A percentile compares a stretch with the other conserved stretches of the same genome.
These are phyloP conservation scores for Rhorus exstirpatorius DNA, from an alignment of 2,888 invertebrate genomes.

Conservation along the genomic window DNA sequence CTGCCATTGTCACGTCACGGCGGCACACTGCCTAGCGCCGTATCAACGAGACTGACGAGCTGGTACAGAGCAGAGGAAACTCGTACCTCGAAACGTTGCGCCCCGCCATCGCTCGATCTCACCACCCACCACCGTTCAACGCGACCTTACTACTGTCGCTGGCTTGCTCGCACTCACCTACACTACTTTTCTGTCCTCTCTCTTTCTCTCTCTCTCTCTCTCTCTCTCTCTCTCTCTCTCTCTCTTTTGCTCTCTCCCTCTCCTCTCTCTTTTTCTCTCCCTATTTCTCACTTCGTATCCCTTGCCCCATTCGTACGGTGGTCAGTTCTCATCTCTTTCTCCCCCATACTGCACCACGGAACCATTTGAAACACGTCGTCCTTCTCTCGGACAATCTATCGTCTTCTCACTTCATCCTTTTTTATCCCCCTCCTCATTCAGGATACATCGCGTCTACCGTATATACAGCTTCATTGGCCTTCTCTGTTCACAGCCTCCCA, in stretches of 20 bases:
- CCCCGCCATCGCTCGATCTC: conserved; percentile 64
- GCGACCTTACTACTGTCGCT: conserved; percentile 59
- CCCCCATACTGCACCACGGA: neutral
- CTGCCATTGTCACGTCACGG: conserved; percentile 81
- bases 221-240: neutral
- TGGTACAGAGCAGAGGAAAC: conserved; percentile 65
- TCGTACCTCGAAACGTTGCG: conserved; percentile 70
- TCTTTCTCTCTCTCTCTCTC: neutral
- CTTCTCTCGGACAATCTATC: conserved; percentile 16
- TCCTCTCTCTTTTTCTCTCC: conserved; percentile 1
- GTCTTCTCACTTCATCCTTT: conserved; percentile 26
- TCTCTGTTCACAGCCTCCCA: conserved; percentile 47
- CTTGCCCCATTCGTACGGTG: conserved; percentile 8
- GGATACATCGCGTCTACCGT: conserved; percentile 3
- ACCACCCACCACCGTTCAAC: conserved; percentile 62
- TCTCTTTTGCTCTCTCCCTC: neutral
- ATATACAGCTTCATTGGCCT: conserved; percentile 32
- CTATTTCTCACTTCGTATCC: conserved; percentile 1
- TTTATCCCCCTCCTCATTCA: conserved; percentile 1
- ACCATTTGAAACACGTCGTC: conserved; percentile 22
- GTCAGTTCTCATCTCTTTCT: conserved; percentile 14
- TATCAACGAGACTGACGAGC: conserved; percentile 78
- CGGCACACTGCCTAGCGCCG: conserved; percentile 76
- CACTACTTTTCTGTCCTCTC: conserved; percentile 3
- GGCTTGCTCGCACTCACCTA: conserved; percentile 49